Base-by-base conservation (phyloP, 2,888 invertebrate genomes). In the Subacronicta megacephala region DNA sequence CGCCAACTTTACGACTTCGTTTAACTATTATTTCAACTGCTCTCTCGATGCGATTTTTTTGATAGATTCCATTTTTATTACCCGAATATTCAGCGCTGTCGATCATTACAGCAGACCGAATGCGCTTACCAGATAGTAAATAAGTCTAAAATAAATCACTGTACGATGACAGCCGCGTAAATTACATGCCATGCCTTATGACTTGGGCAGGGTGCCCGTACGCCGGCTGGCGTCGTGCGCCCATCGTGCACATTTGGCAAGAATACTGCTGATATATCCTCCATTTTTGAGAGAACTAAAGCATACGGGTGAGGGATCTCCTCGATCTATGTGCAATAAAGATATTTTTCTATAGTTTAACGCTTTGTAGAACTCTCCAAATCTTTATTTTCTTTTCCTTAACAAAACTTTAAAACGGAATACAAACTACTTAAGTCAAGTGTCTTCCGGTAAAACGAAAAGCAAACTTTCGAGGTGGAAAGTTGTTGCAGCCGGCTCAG, bases 1-100 rank as follows among this genome's bases (percentile, higher is more conserved):
- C 81, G 78, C 77, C 80, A 81, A 83, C 78, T 90, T 92, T 91
- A 90, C 81, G 87, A 89, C 81, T 85, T 78, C 72, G 75, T 87
- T 83, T 84, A 90, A 89, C 83, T 75, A 71, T 89, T 85, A 84
- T 82, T 83, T 77, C 80, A 83, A 87, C 82, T 82, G 79, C 79
- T 85, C 75, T 80, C 78, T 71, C 62, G 78, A 81, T 83, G 80
- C 78, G 80, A 85, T 85, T 87, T 83, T 83, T 83, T 77, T 83
- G 77, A 83, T 82, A 78, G 77, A 84, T 75, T 72, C 76, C 64
- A 60, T 77, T 86, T 87, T 87, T 87, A 86, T 84, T 74, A 74
- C 73, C 52, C 59, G 62, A 78, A 80, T 82, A 82, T 84, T 84
- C 72, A 80, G 77, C 83, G 81, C 66, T 67, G 61, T 49, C 45